Evolutionary conservation across 1,140 invertebrate genomes (phyloP).

Genomic region (Procambarus clarkii): DNA sequence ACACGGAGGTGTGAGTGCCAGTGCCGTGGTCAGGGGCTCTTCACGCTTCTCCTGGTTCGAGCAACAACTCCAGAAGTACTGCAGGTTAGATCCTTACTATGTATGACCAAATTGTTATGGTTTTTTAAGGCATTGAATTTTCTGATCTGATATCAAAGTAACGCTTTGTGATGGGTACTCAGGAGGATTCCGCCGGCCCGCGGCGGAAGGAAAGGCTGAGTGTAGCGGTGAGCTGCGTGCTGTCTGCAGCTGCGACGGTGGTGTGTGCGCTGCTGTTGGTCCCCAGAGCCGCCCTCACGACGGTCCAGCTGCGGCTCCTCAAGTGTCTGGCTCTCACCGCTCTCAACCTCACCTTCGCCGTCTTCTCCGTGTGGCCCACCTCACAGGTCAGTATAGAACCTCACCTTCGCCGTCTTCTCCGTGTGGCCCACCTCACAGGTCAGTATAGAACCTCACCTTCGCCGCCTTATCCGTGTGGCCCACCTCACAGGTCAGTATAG

Average conservation of each 20-base stretch:
- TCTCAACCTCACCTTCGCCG: conserved; percentile 27
- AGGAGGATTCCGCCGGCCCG: no score
- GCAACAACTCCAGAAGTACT: background rate
- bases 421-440: no score
- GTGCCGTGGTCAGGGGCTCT: conserved; percentile 20
- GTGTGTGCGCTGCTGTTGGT: conserved; percentile 23
- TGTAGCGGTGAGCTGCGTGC: conserved; percentile 6
- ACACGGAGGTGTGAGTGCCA: background rate
- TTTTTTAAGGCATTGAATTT: no score
- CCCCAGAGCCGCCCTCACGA: conserved; percentile 17
- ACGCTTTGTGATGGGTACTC: no score
- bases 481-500: background rate
- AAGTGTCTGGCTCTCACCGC: conserved; percentile 24
- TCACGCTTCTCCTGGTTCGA: conserved; percentile 11
- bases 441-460: no score
- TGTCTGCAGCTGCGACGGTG: background rate
- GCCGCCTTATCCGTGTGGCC: no score
- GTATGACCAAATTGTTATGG: no score
- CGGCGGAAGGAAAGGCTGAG: background rate
- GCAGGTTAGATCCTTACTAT: background rate
- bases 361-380: background rate
- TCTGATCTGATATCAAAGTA: no score
- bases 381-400: background rate
- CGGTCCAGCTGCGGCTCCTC: conserved; percentile 28
- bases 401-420: no score